Base-by-base conservation (phyloP, 2,888 invertebrate genomes). In the Molorchus minor region DNA sequence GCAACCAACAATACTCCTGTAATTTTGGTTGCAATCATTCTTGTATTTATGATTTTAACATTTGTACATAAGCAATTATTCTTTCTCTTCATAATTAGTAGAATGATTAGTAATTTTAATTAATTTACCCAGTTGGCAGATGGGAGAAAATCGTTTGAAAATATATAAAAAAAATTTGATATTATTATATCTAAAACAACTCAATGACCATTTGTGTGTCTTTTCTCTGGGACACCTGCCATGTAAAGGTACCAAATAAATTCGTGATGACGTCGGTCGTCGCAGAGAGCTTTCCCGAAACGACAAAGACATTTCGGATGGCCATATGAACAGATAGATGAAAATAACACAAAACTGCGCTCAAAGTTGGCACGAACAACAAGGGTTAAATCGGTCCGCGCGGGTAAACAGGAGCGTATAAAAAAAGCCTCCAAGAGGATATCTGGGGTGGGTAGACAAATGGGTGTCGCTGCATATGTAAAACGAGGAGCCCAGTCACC, bases 391-490 rank as follows among this genome's bases (percentile, higher is more conserved):
- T 56, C 68, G 62, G 58, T 59, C 61, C 58, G 52, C 53, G 47
- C 64, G 53, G 45, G 54, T 38, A 47, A 40, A 56, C 36, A 35
- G 53, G 33, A 53, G 58, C 43, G 54, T 52, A 49, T 49, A 49
- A 68, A 71, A 71, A 67, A 65, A 58, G 33, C 56, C 58, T 58
- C 57, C 54, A 41, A 47, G 47, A 56, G 52, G 54, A 45, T 64
- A 58, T 61, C 58, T 65, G 64, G 72, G 74, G 73, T 68, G 72
- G 74, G 76, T 74, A 80, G 81, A 80, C 80, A 81, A 80, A 81
- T 81, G 81, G 79, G 80, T 80, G 80, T 80, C 79, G 79, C 78
- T 80, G 80, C 80, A 80, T 81, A 81, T 80, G 81, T 81, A 81
- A 81, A 80, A 79, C 81, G 79, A 79, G 79, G 75, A 77, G 75